Base-by-base conservation (phyloP, 2,888 invertebrate species). In the Chymomyza amoena region DNA sequence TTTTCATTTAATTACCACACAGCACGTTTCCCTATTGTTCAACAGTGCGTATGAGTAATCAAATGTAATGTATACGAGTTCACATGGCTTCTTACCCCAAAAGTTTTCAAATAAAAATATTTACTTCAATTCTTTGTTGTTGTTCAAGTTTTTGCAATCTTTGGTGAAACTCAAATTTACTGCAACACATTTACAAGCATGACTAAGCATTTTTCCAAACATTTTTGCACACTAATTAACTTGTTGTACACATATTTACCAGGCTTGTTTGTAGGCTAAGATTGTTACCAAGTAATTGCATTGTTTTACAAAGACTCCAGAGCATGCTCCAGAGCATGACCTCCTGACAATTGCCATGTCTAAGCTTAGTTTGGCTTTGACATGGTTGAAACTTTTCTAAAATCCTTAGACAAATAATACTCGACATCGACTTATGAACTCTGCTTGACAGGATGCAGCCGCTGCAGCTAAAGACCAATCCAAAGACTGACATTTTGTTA, bases 341-440 rank as follows among this genome's bases (percentile, higher is more conserved):
- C 80, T 84, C 78, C 73, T 79, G 81, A 78, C 74, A 84, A 74
- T 78, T 80, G 68, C 39, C 72, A 68, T 73, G 76, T 69, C 78
- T 78, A 70, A 61, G 62, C 78, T 74, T 61, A 61, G 64, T 25
- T 61, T 25, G 20, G 64, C 64, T 59, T 56, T 39, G 65, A 18
- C 61, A 32, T 15, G 13, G 25, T 50, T 50, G 65, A 64, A 75
- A 85, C 64, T 78, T 74, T 74, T 20, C 20, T 52, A 45, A 70
- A 65, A 77, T 75, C 67, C 79, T 76, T 78, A 45, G 2, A 13
- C 39, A 45, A 45, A 45, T 45, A 45, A 45, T 13, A 45, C 13
- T 45, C 39, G 39, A 45, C 39, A 73, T 85, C 82, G 83, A 79
- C 85, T 76, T 68, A 70, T 81, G 74, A 83, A 81, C 82, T 83